These are phyloP conservation scores for Drosophila planitibia DNA, from an alignment of 2,888 invertebrate species.

Conservation along the genomic window DNA sequence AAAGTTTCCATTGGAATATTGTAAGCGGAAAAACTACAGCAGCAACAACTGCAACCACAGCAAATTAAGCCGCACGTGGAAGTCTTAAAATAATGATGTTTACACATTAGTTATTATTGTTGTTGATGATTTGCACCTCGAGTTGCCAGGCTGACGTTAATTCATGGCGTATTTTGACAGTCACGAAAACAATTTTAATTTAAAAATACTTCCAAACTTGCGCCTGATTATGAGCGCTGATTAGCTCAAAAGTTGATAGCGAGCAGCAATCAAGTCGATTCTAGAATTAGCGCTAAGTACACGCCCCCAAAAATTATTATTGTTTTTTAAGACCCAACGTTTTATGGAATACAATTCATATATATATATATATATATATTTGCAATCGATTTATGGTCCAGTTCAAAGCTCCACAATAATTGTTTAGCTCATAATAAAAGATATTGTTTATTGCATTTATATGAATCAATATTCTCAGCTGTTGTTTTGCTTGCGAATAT, in stretches of 20 bases:
- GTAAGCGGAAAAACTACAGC: slow-evolving; percentile 8
- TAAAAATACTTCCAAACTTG: slow-evolving; percentile 4
- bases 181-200: slow-evolving; percentile 22
- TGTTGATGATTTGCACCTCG: not conserved
- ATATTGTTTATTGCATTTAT: not conserved
- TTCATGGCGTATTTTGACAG: slow-evolving; percentile 62
- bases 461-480: slow-evolving; percentile 27
- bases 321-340: not conserved
- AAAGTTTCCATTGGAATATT: not conserved
- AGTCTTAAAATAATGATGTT: not conserved
- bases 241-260: slow-evolving; percentile 21
- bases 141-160: slow-evolving; percentile 9
- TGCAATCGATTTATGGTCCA: slow-evolving; percentile 6
- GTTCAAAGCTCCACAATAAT: slow-evolving; percentile 52
- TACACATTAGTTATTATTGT: not conserved
- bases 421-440: not conserved
- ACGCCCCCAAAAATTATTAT: slow-evolving; percentile 27
- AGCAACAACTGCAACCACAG: not conserved
- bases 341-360: slow-evolving; percentile 5
- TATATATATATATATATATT: not conserved
- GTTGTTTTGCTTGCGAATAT: slow-evolving; percentile 6
- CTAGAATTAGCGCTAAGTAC: slow-evolving; percentile 17
- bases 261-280: slow-evolving; percentile 22
- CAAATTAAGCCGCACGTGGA: not conserved
- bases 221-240: slow-evolving; percentile 40